A percentile compares a stretch with the other conserved stretches of the same genome.
Evolutionary conservation across 2,113 vertebrate genomes (phyloP).

Genomic region (Bungarus multicinctus): DNA sequence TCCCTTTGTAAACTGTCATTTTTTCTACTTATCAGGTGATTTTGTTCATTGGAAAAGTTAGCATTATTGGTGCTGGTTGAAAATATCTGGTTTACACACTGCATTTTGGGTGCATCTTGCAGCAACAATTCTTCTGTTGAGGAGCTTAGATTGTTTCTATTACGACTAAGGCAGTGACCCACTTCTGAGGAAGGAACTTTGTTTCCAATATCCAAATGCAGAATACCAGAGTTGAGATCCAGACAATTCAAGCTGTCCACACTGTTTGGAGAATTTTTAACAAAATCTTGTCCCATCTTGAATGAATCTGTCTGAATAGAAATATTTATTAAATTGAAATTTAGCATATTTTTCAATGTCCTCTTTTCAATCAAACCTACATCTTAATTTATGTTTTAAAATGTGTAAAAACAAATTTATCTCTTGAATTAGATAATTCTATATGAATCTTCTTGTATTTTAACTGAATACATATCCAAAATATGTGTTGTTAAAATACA

Average conservation of each 20-base stretch:
- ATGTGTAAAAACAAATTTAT: neutral
- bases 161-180: conserved; percentile 56
- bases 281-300: conserved; percentile 85
- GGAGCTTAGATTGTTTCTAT: conserved; percentile 50
- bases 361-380: neutral
- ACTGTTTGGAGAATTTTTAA: conserved; percentile 71
- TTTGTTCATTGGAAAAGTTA: conserved; percentile 36
- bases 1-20: conserved; percentile 79
- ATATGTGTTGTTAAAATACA: neutral
- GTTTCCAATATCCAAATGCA: conserved; percentile 57
- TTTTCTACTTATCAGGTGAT: conserved; percentile 43
- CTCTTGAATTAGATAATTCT: neutral
- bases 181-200: conserved; percentile 49
- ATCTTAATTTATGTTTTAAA: neutral
- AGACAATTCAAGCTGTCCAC: conserved; percentile 69
- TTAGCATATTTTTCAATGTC: neutral
- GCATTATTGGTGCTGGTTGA: conserved; percentile 66
- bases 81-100: conserved; percentile 66
- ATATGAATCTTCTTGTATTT: neutral
- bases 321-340: conserved; percentile 32
- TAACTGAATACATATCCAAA: neutral
- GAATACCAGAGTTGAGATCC: conserved; percentile 67
- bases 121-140: conserved; percentile 62
- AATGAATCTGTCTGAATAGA: conserved; percentile 88
- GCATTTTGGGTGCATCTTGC: conserved; percentile 60